Percentiles rank a stretch among this genome's conserved stretches.
phyloP scores from a whole-genome alignment of 2,888 invertebrate species.

The Andrena marginata region DNA sequence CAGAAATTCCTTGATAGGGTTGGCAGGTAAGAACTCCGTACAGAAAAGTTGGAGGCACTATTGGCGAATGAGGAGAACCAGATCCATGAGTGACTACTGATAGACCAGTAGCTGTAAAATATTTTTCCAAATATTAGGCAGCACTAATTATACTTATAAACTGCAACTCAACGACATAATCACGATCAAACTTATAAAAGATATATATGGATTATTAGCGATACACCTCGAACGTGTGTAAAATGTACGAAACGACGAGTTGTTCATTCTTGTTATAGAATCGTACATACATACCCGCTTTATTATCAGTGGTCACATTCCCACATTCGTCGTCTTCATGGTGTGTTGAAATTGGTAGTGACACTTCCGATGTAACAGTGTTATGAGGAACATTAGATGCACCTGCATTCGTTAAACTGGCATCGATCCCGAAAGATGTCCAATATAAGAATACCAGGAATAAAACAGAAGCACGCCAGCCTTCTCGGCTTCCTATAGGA shows the following conservation, averaged over 20 bases:
- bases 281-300: conserved; percentile 71
- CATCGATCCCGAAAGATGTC: conserved; percentile 77
- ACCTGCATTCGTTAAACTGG: conserved; percentile 82
- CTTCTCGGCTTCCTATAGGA: conserved; percentile 82
- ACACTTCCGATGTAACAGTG: conserved; percentile 80
- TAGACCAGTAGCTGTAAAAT: conserved; percentile 76
- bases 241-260: not conserved
- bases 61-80: conserved; percentile 81
- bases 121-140: conserved; percentile 11
- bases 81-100: conserved; percentile 79
- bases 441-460: conserved; percentile 78
- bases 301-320: conserved; percentile 80
- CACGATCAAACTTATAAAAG: not conserved
- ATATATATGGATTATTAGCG: not conserved
- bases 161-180: not conserved
- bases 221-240: not conserved
- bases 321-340: conserved; percentile 78
- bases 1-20: conserved; percentile 85
- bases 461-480: conserved; percentile 79
- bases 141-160: not conserved
- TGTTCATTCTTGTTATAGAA: not conserved
- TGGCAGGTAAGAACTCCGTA: conserved; percentile 83
- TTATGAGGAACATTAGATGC: conserved; percentile 81
- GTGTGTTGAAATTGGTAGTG: conserved; percentile 79
- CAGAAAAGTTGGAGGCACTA: conserved; percentile 84